These are phyloP conservation scores for Podarcis lilfordi DNA, from an alignment of 2,797 vertebrate genomes.

Conservation along the genomic window DNA sequence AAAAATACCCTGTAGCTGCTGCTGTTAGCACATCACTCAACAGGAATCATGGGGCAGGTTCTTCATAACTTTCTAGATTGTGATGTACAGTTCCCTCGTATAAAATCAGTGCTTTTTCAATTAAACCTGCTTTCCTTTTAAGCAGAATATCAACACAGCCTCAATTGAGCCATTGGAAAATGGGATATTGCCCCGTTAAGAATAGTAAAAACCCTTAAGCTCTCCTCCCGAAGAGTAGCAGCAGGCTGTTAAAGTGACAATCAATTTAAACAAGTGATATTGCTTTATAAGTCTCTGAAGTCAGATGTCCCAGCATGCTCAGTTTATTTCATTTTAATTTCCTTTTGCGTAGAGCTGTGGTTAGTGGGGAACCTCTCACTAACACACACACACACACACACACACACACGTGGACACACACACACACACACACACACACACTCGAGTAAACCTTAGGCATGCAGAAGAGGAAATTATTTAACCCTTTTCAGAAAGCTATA, in stretches of 20 bases:
- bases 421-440: not conserved
- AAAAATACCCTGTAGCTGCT: not conserved
- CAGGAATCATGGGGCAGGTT: constrained; percentile 20
- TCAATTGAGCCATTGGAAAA: constrained; percentile 69
- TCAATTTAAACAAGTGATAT: constrained; percentile 75
- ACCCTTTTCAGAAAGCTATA: constrained; percentile 75
- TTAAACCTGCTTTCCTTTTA: constrained; percentile 70
- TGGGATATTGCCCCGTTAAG: constrained; percentile 74
- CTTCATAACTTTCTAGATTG: constrained; percentile 46
- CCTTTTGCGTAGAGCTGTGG: constrained; percentile 79
- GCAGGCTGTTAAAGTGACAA: constrained; percentile 81
- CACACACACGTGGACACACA: constrained; percentile 15
- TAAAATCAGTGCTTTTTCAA: constrained; percentile 64
- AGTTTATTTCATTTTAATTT: constrained; percentile 86
- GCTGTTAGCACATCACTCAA: not conserved
- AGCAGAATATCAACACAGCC: constrained; percentile 67
- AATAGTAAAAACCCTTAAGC: constrained; percentile 72
- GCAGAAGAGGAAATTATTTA: constrained; percentile 80
- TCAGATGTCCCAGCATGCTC: constrained; percentile 79
- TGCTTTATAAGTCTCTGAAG: constrained; percentile 78
- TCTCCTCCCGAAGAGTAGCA: constrained; percentile 77
- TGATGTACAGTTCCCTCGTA: constrained; percentile 45
- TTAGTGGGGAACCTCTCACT: constrained; percentile 71
- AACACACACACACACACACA: constrained; percentile 12
- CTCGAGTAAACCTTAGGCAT: constrained; percentile 56